Conservation (phyloP, 2,888 invertebrate genomes). For the Scaptomyza flava region DNA sequence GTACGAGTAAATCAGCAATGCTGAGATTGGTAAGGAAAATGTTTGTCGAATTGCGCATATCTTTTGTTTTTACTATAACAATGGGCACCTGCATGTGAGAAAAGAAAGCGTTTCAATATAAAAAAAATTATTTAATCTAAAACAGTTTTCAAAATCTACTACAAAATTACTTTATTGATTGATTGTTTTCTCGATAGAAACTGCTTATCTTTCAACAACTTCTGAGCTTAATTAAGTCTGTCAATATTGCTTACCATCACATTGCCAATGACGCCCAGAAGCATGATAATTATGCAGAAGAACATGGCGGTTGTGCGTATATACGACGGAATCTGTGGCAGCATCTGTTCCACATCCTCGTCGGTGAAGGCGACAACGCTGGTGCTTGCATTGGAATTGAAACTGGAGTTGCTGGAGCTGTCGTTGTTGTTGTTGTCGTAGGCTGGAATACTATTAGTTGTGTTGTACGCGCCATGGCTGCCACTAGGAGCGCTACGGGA, state of each 20-base stretch:
- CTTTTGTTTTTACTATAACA: constrained; percentile 95
- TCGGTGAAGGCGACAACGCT: constrained; percentile 24
- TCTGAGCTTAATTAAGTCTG: too few relatives aligned
- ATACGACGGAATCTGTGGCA: constrained; percentile 91
- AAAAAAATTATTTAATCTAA: too few relatives aligned
- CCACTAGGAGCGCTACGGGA: constrained; percentile 74
- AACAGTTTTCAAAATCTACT: too few relatives aligned
- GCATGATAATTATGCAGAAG: constrained; percentile 94
- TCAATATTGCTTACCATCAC: constrained; percentile 87
- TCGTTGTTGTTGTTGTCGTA: constrained; percentile 32
- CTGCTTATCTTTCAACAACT: too few relatives aligned
- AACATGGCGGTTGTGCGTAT: constrained; percentile 95
- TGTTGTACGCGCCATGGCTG: constrained; percentile 74
- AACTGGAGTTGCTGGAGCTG: constrained; percentile 9
- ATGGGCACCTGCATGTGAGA: constrained; percentile 87
- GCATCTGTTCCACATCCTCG: constrained; percentile 66
- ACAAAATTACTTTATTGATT: too few relatives aligned
- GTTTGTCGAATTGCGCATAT: constrained; percentile 97
- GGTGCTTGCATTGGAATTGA: constrained; percentile 31
- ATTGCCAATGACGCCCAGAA: constrained; percentile 95
- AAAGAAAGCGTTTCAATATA: not conserved
- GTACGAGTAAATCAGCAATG: constrained; percentile 95
- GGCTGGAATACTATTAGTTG: constrained; percentile 76
- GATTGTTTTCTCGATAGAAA: too few relatives aligned
- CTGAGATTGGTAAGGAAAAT: constrained; percentile 97